Percentiles rank a stretch among this genome's conserved stretches.
Evolutionary conservation across 2,888 invertebrate species (phyloP).

Genomic region (Chloroclysta siterata): DNA sequence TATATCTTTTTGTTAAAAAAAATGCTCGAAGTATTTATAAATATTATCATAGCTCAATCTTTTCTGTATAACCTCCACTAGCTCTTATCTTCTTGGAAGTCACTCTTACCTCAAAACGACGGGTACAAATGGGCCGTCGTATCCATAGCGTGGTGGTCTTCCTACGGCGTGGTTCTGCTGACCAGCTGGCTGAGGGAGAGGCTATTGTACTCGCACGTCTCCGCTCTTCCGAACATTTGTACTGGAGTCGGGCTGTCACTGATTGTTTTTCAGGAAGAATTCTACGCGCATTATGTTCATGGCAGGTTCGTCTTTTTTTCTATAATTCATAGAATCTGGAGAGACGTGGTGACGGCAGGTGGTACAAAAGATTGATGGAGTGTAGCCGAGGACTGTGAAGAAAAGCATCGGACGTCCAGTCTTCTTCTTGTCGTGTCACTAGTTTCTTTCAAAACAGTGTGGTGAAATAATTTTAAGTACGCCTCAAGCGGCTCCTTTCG

Average conservation of each 20-base stretch:
- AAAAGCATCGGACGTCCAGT: too few relatives aligned
- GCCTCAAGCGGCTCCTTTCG: too few relatives aligned
- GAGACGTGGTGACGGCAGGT: too few relatives aligned
- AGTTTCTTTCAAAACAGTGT: too few relatives aligned
- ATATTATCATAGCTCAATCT: too few relatives aligned
- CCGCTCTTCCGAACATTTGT: constrained; percentile 57
- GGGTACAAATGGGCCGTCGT: constrained; percentile 68
- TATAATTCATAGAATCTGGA: too few relatives aligned
- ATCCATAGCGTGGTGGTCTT: constrained; percentile 65
- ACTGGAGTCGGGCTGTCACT: constrained; percentile 64
- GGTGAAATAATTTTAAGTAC: too few relatives aligned
- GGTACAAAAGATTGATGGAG: too few relatives aligned
- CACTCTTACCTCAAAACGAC: constrained; percentile 55
- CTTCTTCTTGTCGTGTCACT: too few relatives aligned
- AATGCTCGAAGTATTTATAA: too few relatives aligned
- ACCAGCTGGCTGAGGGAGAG: constrained; percentile 51
- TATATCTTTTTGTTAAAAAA: too few relatives aligned
- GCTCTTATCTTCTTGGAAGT: constrained; percentile 60
- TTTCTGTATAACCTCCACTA: constrained; percentile 32
- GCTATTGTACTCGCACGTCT: constrained; percentile 47
- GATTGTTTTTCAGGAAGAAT: constrained; percentile 72
- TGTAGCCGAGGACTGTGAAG: too few relatives aligned
- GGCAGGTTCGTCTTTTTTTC: constrained; percentile 60
- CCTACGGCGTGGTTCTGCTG: constrained; percentile 54
- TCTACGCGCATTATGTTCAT: constrained; percentile 76